phyloP scores from a whole-genome alignment of 2,113 vertebrate species.

The Microcebus griseorufus region DNA sequence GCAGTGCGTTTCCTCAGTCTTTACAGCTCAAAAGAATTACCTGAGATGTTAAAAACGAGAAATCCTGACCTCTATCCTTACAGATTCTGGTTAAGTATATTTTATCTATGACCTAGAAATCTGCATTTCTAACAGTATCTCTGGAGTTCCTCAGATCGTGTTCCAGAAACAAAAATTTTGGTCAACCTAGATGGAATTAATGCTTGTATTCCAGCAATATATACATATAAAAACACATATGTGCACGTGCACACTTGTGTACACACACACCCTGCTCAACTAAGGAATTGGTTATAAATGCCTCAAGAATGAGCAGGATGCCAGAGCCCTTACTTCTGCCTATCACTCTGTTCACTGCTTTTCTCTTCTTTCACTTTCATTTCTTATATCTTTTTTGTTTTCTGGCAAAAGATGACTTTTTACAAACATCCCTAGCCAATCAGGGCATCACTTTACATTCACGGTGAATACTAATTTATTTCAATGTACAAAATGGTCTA shows the following conservation, averaged over 20 bases:
- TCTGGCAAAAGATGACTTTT: background rate
- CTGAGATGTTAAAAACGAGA: background rate
- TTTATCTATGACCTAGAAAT: background rate
- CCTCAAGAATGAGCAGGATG: background rate
- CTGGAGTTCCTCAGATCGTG: background rate
- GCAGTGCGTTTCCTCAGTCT: background rate
- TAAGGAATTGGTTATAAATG: background rate
- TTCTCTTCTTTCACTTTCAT: background rate
- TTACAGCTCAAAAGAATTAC: background rate
- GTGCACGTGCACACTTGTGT: too few relatives aligned
- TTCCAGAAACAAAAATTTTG: background rate
- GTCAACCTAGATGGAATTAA: background rate
- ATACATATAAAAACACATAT: background rate
- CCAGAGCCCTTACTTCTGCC: background rate
- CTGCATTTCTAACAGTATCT: background rate
- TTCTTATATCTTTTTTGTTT: background rate
- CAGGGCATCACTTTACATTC: background rate
- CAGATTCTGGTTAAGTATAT: background rate
- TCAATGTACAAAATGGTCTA: background rate
- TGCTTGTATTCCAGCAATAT: background rate
- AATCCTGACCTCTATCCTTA: background rate
- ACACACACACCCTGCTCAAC: background rate
- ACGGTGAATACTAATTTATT: background rate
- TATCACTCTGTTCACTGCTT: background rate
- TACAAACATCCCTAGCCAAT: background rate